Evolutionary conservation across 2,113 vertebrate genomes (phyloP).

Genomic region (Phalacrocorax brasilianus): DNA sequence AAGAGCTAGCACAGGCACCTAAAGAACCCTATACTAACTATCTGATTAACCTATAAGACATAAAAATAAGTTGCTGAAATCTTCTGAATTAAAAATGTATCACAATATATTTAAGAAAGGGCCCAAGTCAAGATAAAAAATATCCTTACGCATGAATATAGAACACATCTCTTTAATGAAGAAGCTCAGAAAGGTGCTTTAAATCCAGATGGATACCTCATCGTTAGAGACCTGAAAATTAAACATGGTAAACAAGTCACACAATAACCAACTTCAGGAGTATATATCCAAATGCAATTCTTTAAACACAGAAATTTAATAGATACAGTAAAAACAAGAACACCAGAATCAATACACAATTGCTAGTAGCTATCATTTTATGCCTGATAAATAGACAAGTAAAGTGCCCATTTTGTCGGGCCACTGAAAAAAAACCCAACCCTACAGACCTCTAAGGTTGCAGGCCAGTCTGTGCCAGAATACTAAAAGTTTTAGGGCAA

Average conservation of each 20-base stretch:
- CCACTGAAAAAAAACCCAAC: background rate
- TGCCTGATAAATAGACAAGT: background rate
- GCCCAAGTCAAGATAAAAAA: background rate
- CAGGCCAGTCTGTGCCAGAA: background rate
- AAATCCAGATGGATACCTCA: slow-evolving; percentile 23
- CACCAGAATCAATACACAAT: background rate
- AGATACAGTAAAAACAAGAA: background rate
- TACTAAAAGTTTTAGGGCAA: background rate
- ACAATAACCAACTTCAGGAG: background rate
- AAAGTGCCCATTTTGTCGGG: background rate
- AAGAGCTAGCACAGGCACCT: background rate
- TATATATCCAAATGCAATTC: background rate
- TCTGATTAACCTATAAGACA: background rate
- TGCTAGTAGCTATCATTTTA: background rate
- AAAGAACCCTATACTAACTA: background rate
- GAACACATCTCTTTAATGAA: slow-evolving; percentile 33
- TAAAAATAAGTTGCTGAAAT: background rate
- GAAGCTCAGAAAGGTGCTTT: slow-evolving; percentile 17
- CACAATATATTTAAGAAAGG: background rate
- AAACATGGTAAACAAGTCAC: background rate
- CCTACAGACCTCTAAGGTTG: background rate
- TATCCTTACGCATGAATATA: slow-evolving; percentile 57
- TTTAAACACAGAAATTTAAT: background rate
- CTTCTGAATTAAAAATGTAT: background rate
- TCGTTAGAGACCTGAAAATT: slow-evolving; percentile 50